Evolutionary conservation across 2,797 vertebrate species (phyloP).

Genomic region (Hypotaenidia philippensis): DNA sequence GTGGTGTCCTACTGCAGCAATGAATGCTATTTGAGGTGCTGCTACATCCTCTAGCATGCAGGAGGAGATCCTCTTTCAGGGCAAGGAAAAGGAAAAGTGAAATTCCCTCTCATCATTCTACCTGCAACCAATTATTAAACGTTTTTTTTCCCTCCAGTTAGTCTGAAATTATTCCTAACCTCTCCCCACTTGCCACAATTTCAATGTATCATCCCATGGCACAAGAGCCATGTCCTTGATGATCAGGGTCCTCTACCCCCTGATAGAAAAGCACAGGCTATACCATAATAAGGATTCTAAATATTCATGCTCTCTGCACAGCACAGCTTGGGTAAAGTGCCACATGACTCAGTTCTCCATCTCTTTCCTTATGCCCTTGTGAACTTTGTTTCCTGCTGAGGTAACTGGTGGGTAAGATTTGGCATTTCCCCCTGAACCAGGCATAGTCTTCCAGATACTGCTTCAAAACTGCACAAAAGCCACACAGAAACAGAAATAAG

Average conservation of each 20-base stretch:
- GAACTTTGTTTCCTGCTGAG: background rate
- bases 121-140: background rate
- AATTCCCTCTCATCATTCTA: background rate
- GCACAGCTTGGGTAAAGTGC: background rate
- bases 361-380: background rate
- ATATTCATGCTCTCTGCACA: background rate
- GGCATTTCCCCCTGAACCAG: background rate
- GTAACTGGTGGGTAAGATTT: background rate
- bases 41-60: background rate
- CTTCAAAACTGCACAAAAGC: background rate
- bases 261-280: background rate
- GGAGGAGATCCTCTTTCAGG: conserved; percentile 6
- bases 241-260: background rate
- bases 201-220: background rate
- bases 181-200: background rate
- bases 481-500: background rate
- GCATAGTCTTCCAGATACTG: background rate
- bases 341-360: background rate
- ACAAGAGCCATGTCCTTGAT: background rate
- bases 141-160: background rate
- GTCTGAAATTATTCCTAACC: background rate
- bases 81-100: background rate
- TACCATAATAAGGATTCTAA: background rate
- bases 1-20: conserved; percentile 37
- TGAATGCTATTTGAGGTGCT: conserved; percentile 9